phyloP scores from a whole-genome alignment of 2,888 invertebrate genomes.

The Capitulum mitella region DNA sequence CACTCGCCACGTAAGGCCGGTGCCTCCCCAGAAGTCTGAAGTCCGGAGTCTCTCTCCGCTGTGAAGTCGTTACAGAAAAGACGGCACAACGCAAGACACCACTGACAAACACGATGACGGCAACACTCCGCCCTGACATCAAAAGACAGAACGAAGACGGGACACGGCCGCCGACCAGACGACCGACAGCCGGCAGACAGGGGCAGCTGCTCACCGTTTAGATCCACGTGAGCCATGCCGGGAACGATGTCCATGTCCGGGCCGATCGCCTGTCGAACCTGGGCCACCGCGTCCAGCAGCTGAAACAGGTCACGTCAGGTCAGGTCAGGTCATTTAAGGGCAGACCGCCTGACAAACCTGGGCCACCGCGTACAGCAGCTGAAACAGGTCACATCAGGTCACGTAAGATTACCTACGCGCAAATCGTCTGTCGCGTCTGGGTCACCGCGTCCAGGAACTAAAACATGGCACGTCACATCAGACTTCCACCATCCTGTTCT shows the following conservation, averaged over 20 bases:
- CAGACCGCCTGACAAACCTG: constrained; percentile 71
- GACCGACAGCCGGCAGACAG: neutral
- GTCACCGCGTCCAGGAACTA: constrained; percentile 71
- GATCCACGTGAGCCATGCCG: constrained; percentile 58
- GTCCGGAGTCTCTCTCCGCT: no score
- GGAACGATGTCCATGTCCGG: constrained; percentile 47
- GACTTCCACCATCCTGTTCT: no score
- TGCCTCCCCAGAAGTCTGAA: no score
- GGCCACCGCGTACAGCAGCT: constrained; percentile 73
- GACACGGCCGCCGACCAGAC: no score
- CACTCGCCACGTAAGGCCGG: no score
- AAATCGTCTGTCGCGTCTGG: constrained; percentile 71
- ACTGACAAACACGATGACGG: no score
- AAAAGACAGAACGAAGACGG: no score
- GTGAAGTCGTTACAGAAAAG: no score
- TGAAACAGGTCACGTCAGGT: constrained; percentile 42
- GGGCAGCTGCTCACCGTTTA: constrained; percentile 51
- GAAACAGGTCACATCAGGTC: constrained; percentile 30
- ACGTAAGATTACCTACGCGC: constrained; percentile 44
- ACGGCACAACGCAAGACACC: no score
- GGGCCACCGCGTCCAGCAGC: constrained; percentile 71
- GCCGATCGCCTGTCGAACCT: constrained; percentile 69
- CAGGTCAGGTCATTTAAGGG: constrained; percentile 42
- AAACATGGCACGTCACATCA: neutral
- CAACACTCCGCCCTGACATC: no score